phyloP scores from a whole-genome alignment of 2,113 vertebrate species.

The Alexandromys fortis region DNA sequence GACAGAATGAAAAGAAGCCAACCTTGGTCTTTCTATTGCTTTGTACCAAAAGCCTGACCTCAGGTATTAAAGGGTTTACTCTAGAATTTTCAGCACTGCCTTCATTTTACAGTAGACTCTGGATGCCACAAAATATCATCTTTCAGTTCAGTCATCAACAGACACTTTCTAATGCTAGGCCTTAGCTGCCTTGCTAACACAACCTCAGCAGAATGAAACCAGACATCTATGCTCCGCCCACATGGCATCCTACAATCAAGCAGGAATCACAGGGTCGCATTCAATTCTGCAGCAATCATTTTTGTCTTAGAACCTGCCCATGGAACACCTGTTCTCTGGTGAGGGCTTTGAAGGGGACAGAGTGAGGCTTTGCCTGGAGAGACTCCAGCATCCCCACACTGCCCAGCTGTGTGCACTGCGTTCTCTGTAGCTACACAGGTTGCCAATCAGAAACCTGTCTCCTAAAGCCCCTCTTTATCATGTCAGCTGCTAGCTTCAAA shows the following conservation, averaged over 20 bases:
- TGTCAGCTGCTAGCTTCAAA: constrained; percentile 64
- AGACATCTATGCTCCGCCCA: not conserved
- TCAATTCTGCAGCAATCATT: constrained; percentile 50
- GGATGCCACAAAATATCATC: constrained; percentile 38
- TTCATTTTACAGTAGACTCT: constrained; percentile 32
- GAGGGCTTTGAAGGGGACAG: not conserved
- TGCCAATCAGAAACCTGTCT: constrained; percentile 70
- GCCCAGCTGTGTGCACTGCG: constrained; percentile 43
- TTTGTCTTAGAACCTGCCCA: constrained; percentile 26
- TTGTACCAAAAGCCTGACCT: not conserved
- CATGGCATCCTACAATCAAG: constrained; percentile 10
- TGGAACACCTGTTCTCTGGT: constrained; percentile 45
- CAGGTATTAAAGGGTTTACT: not conserved
- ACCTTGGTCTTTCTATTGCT: not conserved
- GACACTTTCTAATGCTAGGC: not conserved
- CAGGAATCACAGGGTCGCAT: constrained; percentile 25
- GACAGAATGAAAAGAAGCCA: constrained; percentile 15
- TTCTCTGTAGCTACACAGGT: constrained; percentile 46
- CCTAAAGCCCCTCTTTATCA: constrained; percentile 74
- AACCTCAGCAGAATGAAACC: not conserved
- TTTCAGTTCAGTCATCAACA: not conserved
- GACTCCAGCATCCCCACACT: not conserved
- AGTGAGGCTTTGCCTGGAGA: not conserved
- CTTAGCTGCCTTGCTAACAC: constrained; percentile 29
- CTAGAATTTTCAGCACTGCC: not conserved